Evolutionary conservation across 2,888 invertebrate genomes (phyloP).

Genomic region (Nebria brevicollis): DNA sequence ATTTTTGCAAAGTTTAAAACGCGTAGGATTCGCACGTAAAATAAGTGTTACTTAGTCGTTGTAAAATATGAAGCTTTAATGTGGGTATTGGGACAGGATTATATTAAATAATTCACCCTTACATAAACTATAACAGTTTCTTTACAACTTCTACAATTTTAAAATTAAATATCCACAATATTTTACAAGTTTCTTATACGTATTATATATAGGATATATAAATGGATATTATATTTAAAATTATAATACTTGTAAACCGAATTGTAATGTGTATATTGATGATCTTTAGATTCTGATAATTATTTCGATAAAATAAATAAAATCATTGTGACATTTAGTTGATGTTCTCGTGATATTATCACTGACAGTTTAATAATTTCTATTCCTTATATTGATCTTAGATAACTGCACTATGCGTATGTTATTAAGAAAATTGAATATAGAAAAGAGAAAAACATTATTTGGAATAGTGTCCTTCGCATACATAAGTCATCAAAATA

Average conservation of each 20-base stretch:
- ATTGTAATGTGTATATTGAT: background rate
- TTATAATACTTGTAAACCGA: no score
- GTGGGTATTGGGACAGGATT: background rate
- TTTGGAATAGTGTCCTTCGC: background rate
- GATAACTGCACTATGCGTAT: background rate
- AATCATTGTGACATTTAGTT: background rate
- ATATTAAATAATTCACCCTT: background rate
- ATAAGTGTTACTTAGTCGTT: background rate
- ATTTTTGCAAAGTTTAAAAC: background rate
- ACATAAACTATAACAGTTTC: no score
- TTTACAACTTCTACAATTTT: no score
- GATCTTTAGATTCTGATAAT: background rate
- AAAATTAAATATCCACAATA: no score
- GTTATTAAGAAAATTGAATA: conserved; percentile 1
- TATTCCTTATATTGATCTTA: background rate
- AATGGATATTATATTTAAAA: no score
- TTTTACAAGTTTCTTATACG: no score
- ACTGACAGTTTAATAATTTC: background rate
- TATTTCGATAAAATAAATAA: background rate
- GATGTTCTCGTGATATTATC: background rate
- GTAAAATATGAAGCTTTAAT: background rate
- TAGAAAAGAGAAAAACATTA: background rate
- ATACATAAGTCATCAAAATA: conserved; percentile 17
- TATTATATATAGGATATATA: no score
- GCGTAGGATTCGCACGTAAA: background rate